Conservation (phyloP, 2,113 vertebrate genomes). For the Chaenogobius annularis region DNA sequence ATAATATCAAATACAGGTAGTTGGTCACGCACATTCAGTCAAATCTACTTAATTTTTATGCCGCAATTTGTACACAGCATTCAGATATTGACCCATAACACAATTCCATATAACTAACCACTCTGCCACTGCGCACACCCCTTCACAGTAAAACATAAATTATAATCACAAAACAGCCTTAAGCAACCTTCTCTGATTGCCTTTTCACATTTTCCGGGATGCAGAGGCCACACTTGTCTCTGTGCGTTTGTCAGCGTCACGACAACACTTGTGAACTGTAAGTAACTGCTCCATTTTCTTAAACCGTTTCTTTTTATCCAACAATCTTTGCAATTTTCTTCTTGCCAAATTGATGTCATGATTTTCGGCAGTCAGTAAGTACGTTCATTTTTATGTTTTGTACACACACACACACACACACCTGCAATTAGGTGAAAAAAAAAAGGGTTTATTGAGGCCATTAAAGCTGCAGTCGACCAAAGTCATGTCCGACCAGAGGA, state of each 20-base stretch:
- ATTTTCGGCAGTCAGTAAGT: not conserved
- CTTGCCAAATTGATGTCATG: slow-evolving; percentile 8
- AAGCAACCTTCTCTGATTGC: not conserved
- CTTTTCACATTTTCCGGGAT: slow-evolving; percentile 14
- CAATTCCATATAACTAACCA: not conserved
- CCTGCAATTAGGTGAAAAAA: no score
- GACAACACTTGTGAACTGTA: not conserved
- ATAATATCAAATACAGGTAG: no score
- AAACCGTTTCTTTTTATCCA: slow-evolving; percentile 27
- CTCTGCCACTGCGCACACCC: not conserved
- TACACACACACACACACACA: no score
- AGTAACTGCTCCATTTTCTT: slow-evolving; percentile 10
- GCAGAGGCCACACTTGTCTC: not conserved
- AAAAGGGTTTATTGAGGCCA: no score
- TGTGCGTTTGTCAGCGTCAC: slow-evolving; percentile 20
- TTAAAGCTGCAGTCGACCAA: no score
- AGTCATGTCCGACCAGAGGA: no score
- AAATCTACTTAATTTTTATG: no score
- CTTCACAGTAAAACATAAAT: not conserved
- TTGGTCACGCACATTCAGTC: no score
- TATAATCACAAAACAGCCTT: not conserved
- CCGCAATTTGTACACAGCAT: no score
- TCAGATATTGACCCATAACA: no score
- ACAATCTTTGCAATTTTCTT: slow-evolving; percentile 23
- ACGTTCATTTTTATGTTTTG: not conserved